phyloP scores from a whole-genome alignment of 2,888 invertebrate genomes.

The Dicyrtoma fusca region DNA sequence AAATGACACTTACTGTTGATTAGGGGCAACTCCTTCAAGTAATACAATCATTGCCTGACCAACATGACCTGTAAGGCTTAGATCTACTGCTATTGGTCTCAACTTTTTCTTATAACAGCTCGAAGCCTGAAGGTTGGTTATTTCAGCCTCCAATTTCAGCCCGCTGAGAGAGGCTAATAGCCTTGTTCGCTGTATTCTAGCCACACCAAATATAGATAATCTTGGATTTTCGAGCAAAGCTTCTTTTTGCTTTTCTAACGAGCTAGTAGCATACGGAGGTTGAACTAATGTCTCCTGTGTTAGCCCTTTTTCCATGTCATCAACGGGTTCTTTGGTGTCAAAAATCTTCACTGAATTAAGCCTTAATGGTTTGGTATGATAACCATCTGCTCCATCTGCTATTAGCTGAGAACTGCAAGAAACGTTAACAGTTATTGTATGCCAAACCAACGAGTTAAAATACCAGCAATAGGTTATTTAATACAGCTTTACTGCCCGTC shows the following conservation, averaged over 20 bases:
- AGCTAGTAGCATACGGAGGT: conserved; percentile 48
- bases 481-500: too few species aligned
- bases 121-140: conserved; percentile 87
- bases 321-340: conserved; percentile 48
- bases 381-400: conserved; percentile 40
- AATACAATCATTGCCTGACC: conserved; percentile 90
- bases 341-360: conserved; percentile 33
- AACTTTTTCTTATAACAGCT: conserved; percentile 87
- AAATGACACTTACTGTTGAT: conserved; percentile 76
- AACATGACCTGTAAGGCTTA: conserved; percentile 84
- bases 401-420: conserved; percentile 35
- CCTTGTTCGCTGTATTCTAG: conserved; percentile 81
- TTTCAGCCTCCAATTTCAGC: conserved; percentile 90
- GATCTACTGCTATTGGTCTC: conserved; percentile 71
- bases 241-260: conserved; percentile 53
- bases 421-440: too few species aligned
- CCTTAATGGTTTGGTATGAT: conserved; percentile 33
- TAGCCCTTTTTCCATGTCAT: conserved; percentile 53
- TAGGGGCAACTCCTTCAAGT: conserved; percentile 85
- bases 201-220: conserved; percentile 76
- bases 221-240: conserved; percentile 47
- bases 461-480: too few species aligned
- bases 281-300: conserved; percentile 33
- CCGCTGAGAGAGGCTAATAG: conserved; percentile 89
- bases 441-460: too few species aligned